These are phyloP conservation scores for Callipepla californica DNA, from an alignment of 2,113 vertebrate genomes.

Conservation along the genomic window DNA sequence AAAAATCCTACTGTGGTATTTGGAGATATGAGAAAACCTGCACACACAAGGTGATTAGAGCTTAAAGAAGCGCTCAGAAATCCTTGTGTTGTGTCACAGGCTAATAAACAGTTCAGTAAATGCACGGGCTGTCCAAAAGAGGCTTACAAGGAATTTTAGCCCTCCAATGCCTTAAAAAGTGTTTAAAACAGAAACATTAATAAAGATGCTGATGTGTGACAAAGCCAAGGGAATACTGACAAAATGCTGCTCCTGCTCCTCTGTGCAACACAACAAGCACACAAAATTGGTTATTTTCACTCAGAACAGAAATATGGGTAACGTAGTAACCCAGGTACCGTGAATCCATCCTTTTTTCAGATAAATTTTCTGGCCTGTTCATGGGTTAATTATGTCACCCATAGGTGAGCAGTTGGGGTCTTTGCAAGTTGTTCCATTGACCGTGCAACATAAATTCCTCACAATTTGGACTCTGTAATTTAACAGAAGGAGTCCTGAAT, in stretches of 20 bases:
- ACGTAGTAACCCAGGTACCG: not conserved
- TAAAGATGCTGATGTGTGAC: not conserved
- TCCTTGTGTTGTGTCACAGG: not conserved
- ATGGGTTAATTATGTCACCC: not conserved
- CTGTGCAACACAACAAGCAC: not conserved
- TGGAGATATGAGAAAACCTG: not conserved
- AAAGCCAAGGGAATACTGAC: not conserved
- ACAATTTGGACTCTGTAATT: not conserved
- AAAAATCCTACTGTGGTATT: not conserved
- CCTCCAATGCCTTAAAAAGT: not conserved
- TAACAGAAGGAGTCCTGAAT: not conserved
- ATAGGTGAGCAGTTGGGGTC: not conserved
- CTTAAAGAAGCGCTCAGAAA: not conserved
- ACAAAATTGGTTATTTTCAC: not conserved
- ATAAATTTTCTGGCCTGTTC: not conserved
- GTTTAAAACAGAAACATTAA: not conserved
- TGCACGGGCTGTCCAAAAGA: not conserved
- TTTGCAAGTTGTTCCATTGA: not conserved
- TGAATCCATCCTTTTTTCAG: not conserved
- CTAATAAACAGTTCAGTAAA: not conserved
- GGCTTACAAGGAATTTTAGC: not conserved
- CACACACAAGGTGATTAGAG: not conserved
- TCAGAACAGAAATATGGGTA: not conserved
- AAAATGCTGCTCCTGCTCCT: not conserved
- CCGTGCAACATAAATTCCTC: not conserved